Evolutionary conservation across 2,888 invertebrate genomes (phyloP).

Genomic region (Autographa gamma): DNA sequence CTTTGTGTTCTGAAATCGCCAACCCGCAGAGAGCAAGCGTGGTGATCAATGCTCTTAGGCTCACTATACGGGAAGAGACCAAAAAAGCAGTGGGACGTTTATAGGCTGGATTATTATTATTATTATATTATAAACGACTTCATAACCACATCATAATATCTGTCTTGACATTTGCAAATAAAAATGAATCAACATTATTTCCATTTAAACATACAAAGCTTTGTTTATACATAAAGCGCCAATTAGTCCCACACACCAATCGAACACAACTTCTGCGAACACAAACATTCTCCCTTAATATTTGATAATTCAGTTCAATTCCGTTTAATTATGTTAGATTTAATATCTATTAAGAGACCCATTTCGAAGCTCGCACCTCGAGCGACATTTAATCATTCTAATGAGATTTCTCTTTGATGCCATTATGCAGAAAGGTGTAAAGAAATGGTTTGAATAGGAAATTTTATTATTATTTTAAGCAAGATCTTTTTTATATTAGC

Average conservation of each 20-base stretch:
- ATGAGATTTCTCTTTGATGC: slow-evolving; percentile 34
- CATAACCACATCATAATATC: no score
- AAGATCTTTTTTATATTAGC: neutral
- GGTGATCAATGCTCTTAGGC: no score
- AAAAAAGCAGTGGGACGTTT: no score
- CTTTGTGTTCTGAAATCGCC: no score
- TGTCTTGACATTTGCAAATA: no score
- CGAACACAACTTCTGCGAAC: neutral
- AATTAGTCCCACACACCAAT: neutral
- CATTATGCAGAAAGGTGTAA: slow-evolving; percentile 25
- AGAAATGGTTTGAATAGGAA: slow-evolving; percentile 18
- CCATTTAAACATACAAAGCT: no score
- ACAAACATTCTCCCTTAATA: neutral
- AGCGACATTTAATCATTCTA: slow-evolving; percentile 34
- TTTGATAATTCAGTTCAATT: slow-evolving; percentile 43
- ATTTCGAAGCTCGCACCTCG: slow-evolving; percentile 17
- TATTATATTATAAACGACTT: no score
- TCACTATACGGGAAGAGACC: no score
- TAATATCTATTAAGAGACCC: slow-evolving; percentile 40
- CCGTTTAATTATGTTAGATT: slow-evolving; percentile 33
- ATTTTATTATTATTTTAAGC: slow-evolving; percentile 4
- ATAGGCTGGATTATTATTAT: no score
- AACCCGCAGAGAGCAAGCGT: no score
- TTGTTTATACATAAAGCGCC: neutral
- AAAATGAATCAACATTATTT: no score